phyloP scores from a whole-genome alignment of 2,797 vertebrate genomes.

The Melopsittacus undulatus region DNA sequence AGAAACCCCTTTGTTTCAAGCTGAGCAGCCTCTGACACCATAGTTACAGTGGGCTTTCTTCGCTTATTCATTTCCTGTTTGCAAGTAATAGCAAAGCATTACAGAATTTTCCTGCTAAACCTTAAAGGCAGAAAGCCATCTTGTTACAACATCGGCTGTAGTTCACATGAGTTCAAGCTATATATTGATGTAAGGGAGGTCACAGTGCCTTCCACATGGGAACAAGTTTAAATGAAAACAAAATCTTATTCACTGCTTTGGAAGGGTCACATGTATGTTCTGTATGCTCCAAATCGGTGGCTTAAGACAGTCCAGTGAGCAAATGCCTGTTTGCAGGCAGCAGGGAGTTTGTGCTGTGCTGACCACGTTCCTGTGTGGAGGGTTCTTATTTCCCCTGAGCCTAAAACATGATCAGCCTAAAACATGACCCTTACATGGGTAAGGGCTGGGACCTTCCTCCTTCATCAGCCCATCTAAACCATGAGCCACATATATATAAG shows the following conservation, averaged over 20 bases:
- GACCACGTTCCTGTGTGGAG: background rate
- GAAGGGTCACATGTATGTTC: background rate
- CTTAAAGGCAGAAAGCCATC: constrained; percentile 26
- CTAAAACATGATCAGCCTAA: background rate
- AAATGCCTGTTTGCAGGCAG: background rate
- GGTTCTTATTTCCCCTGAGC: rapidly evolving
- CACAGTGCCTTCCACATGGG: background rate
- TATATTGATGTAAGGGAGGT: background rate
- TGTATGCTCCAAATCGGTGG: background rate
- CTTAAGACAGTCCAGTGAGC: background rate
- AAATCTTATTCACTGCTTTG: background rate
- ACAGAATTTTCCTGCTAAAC: background rate
- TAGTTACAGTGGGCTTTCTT: constrained; percentile 29
- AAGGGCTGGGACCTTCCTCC: background rate
- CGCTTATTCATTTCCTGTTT: constrained; percentile 40
- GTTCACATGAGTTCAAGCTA: background rate
- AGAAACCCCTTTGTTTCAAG: constrained; percentile 68
- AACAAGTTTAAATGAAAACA: background rate
- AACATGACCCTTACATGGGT: rapidly evolving
- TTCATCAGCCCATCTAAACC: background rate
- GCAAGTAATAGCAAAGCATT: constrained; percentile 1
- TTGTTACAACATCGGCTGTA: background rate
- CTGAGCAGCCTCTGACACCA: constrained; percentile 37
- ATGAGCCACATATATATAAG: rapidly evolving
- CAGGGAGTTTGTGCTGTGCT: background rate